Evolutionary conservation across 2,888 invertebrate genomes (phyloP), one percentile per base, ranked within the genome.

Genomic region (Cryptophagus acutangulus): DNA sequence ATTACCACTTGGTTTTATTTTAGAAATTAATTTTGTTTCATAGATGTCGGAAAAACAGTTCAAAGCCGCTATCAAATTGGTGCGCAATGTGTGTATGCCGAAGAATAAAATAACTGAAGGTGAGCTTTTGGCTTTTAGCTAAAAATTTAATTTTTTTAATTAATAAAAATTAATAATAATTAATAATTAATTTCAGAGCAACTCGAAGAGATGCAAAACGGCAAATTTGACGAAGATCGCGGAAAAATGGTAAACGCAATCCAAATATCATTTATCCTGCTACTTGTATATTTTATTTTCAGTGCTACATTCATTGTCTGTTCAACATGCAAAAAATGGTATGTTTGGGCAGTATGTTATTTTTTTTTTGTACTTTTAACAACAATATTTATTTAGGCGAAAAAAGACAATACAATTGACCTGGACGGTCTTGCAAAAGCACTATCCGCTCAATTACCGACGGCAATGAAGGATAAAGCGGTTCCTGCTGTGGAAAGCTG

Each of bases 221-320:
- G 24, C 24, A 20, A 20, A 20, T 20, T 20, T 20, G 24, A 20
- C 24, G 24, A 20, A n/a, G n/a, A n/a, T n/a, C n/a, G n/a, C n/a
- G n/a, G n/a, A n/a, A n/a, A n/a, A n/a, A n/a, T n/a, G n/a, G n/a
- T n/a, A n/a, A n/a, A n/a, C n/a, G n/a, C n/a, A n/a, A n/a, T n/a
- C n/a, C n/a, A n/a, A n/a, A n/a, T n/a, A n/a, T n/a, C n/a, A n/a
- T n/a, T n/a, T n/a, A n/a, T n/a, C n/a, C n/a, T n/a, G n/a, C n/a
- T n/a, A n/a, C n/a, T n/a, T n/a, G n/a, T n/a, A n/a, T n/a, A n/a
- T n/a, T n/a, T n/a, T n/a, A n/a, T n/a, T n/a, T n/a, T n/a, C n/a
- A 20, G 24, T 20, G 24, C 24, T 20, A 20, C n/a, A 6, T 20
- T 6, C n/a, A 20, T 20, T 20, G 24, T n/a, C n/a, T 20, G 24